Base-by-base conservation (phyloP, 2,113 vertebrate species). In the Rhipidura dahli region DNA sequence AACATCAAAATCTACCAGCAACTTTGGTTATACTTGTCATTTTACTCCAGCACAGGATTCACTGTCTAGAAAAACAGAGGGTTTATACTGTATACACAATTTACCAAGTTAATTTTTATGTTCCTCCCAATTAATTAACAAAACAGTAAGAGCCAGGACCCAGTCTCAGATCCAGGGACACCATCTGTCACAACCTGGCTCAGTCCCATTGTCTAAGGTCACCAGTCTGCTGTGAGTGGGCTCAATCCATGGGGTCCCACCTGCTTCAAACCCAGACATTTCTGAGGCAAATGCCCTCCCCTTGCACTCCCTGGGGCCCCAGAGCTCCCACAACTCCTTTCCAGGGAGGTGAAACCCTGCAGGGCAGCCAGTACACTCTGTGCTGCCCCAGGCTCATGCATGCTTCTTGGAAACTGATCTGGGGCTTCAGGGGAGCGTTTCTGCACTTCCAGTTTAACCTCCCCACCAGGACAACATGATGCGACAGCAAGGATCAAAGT, bases 101-200 rank as follows among this genome's bases (percentile, higher is more conserved):
- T 92, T 78, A 87, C 69, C 72, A 82, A 89, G 80, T 64, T 92
- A 76, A 92, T 96, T 92, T 45, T 15, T 57, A 82, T 81, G 53
- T 87, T 96, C 88, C 60, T 95, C 83, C 26, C 64, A 90, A 93
- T 83, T 93, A 91, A 96, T 96, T 95, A 93, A 86, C 85, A 89
- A 83, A 92, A 87, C 11, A 84, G 80, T 76, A 87, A 91, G 95
- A 97, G 91, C 93, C 94, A 97, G 96, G 91, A 95, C 75, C 77
- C 65, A 94, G 56, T 24, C 85, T 84, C 88, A 87, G 96, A 92
- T 92, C 83, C 94, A 96, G 64, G 68, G 92, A 96, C 69, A 84
- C 94, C 93, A 96, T 96, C 96, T 96, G 94, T 53, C 90, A 79
- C 85, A 94, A 90, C 83, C 86, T 96, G 92, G 90, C 94, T 95